Evolutionary conservation across 2,797 vertebrate species (phyloP).

Genomic region (Eupleurogrammus muticus): DNA sequence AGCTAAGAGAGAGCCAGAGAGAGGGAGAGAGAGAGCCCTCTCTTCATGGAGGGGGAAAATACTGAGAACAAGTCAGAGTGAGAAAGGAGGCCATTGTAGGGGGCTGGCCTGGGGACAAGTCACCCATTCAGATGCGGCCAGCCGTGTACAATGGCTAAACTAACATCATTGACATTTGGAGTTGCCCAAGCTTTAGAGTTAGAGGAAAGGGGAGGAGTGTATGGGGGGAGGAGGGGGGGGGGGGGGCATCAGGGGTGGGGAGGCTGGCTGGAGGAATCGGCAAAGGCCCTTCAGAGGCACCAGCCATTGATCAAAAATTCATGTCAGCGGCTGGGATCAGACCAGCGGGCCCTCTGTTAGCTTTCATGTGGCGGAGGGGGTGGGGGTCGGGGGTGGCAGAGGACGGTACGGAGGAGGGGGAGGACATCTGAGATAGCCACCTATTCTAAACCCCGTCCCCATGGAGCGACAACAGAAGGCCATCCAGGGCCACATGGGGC

Average conservation of each 20-base stretch:
- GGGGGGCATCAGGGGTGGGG: constrained; percentile 33
- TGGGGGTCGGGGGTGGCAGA: not conserved
- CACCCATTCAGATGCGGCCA: constrained; percentile 90
- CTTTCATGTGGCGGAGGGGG: constrained; percentile 66
- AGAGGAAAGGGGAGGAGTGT: constrained; percentile 73
- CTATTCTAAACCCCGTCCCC: constrained; percentile 56
- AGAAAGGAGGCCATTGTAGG: constrained; percentile 88
- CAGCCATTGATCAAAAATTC: constrained; percentile 81
- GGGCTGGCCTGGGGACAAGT: constrained; percentile 90
- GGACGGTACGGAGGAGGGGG: constrained; percentile 35
- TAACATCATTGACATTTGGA: constrained; percentile 92
- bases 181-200: constrained; percentile 79
- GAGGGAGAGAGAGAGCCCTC: constrained; percentile 67
- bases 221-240: constrained; percentile 9
- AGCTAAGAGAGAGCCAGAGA: constrained; percentile 49
- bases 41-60: constrained; percentile 72
- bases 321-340: constrained; percentile 74
- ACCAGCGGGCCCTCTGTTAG: constrained; percentile 64
- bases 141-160: constrained; percentile 96
- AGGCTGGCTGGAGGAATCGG: constrained; percentile 68
- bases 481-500: constrained; percentile 40
- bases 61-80: constrained; percentile 84
- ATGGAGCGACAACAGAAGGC: constrained; percentile 34
- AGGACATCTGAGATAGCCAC: constrained; percentile 66
- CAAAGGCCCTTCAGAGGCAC: constrained; percentile 71